Conservation (phyloP, 2,888 invertebrate genomes). For the Lycophotia porphyrea region DNA sequence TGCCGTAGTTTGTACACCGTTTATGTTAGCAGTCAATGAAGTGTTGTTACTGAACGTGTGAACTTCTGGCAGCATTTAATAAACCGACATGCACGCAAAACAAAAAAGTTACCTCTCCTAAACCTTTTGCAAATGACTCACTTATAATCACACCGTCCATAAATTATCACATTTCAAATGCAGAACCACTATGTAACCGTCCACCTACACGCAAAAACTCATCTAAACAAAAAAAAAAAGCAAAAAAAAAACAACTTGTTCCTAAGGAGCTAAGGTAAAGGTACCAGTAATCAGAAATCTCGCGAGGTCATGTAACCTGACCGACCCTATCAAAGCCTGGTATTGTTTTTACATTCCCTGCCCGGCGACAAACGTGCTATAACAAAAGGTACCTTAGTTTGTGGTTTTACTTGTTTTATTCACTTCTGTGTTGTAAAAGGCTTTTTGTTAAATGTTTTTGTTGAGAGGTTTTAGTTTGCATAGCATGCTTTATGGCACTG, state of each 20-base stretch:
- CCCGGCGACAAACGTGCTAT: slow-evolving; percentile 61
- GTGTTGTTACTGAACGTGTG: background rate
- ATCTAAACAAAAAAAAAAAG: background rate
- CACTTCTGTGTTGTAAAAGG: slow-evolving; percentile 14
- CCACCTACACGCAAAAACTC: slow-evolving; percentile 12
- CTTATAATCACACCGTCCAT: background rate
- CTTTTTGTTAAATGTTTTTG: slow-evolving; percentile 17
- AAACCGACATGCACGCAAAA: background rate
- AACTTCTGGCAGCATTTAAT: background rate
- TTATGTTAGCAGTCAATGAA: background rate
- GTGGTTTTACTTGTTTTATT: slow-evolving; percentile 36
- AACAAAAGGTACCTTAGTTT: slow-evolving; percentile 60
- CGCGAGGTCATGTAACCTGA: slow-evolving; percentile 44
- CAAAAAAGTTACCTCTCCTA: background rate
- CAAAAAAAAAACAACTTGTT: background rate
- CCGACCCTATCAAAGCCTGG: slow-evolving; percentile 33
- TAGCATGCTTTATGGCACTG: background rate
- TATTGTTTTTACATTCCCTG: slow-evolving; percentile 65
- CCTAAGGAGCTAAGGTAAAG: background rate
- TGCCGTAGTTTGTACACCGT: too few species aligned
- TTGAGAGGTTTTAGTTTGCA: slow-evolving; percentile 2
- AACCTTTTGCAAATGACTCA: slow-evolving; percentile 14
- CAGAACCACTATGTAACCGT: background rate
- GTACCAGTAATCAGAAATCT: slow-evolving; percentile 23
- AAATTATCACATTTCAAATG: slow-evolving; percentile 9